phyloP scores from a whole-genome alignment of 2,888 invertebrate species.

The Lucinisca nassula region DNA sequence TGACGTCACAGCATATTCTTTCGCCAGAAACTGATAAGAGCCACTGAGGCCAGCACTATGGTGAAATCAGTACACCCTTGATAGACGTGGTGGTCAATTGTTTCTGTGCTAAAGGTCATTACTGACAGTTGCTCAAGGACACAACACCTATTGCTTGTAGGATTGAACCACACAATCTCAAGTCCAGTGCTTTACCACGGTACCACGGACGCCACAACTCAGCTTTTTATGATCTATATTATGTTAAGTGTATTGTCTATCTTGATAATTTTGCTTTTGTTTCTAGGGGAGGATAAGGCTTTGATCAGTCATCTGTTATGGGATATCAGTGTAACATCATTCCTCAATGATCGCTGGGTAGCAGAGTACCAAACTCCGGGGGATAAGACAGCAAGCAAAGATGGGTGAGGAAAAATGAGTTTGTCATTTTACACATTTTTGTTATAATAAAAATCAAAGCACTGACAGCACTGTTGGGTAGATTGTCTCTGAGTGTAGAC shows the following conservation, averaged over 20 bases:
- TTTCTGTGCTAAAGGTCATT: too few species aligned
- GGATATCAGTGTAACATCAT: conserved; percentile 82
- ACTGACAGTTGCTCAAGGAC: too few species aligned
- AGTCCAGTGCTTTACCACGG: background rate
- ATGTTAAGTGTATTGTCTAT: background rate
- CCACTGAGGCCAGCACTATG: too few species aligned
- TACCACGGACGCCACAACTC: background rate
- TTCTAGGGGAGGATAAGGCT: conserved; percentile 74
- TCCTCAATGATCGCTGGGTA: conserved; percentile 62
- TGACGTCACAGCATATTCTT: too few species aligned
- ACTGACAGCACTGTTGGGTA: too few species aligned
- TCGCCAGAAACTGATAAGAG: too few species aligned
- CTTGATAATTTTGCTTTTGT: background rate
- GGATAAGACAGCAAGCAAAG: background rate
- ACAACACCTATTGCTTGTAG: too few species aligned
- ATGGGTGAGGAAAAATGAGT: conserved; percentile 6
- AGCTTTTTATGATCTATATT: background rate
- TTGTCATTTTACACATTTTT: background rate
- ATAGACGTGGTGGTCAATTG: too few species aligned
- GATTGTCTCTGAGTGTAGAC: too few species aligned
- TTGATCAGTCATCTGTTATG: conserved; percentile 85
- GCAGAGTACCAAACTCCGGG: conserved; percentile 11
- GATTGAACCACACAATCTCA: too few species aligned
- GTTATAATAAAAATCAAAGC: too few species aligned
- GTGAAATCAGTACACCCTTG: too few species aligned